Evolutionary conservation across 2,113 vertebrate species (phyloP), one percentile per base, ranked within the genome.

Genomic region (Henicopernis longicauda): DNA sequence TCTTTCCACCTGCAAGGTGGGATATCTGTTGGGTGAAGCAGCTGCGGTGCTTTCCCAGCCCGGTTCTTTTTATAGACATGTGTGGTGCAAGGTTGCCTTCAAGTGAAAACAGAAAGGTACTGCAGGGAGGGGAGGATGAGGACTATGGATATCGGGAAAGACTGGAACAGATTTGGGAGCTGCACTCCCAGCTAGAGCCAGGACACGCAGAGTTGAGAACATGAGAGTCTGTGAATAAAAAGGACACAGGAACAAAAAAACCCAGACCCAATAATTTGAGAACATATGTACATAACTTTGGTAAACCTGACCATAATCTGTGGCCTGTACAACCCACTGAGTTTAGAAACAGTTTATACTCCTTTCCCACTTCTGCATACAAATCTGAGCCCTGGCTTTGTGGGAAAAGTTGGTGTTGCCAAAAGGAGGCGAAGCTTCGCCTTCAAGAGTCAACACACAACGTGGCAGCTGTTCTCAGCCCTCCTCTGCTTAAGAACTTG

Each of bases 51-150:
- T 61, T 52, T 38, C 69, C 79, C 87, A n/a, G 50, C 19, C 38
- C 9, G 11, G 32, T 10, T 47, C 47, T 10, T 42, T 17, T 12
- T 5, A 52, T 7, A 34, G 89, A 31, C 49, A 69, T 95, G 66
- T 14, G 36, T 86, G 97, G 97, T 5, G 90, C 98, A 95, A 97
- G 81, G 97, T 97, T 94, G 97, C 98, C 98, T 97, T 97, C 98
- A n/a, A 97, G 98, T 96, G 98, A 93, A 72, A 66, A 25, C 42
- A 44, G 20, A 36, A 14, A 54, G 97, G 97, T 97, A 97, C 94
- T 98, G 97, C 98, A 98, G 95, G 70, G 38, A 26, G 52, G 58
- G 79, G 72, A 70, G 69, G 50, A 34, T 29, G 44, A 22, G 62
- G 16, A 5, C 13, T 49, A 0, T 3, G 80, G 66, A 1, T 18